These are phyloP conservation scores for Circaetus gallicus DNA, from an alignment of 2,113 vertebrate species.

Conservation along the genomic window DNA sequence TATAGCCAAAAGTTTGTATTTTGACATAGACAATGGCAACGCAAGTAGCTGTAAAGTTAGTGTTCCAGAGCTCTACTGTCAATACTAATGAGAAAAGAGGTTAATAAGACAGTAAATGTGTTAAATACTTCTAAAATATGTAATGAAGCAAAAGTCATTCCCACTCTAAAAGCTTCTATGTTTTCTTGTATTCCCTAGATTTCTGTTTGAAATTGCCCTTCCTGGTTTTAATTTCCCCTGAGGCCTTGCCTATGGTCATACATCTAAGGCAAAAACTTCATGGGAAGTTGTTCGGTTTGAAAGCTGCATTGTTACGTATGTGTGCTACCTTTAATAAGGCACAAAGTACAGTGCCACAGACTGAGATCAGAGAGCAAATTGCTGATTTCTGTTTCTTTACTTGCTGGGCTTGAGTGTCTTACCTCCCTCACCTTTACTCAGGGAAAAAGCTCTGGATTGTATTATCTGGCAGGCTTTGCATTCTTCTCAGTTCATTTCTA, in stretches of 20 bases:
- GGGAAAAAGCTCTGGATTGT: neutral
- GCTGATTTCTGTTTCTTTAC: neutral
- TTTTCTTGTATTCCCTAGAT: neutral
- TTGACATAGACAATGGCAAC: neutral
- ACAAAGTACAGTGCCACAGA: neutral
- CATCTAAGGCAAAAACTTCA: neutral
- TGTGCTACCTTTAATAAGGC: neutral
- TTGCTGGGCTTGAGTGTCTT: neutral
- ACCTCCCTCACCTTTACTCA: neutral
- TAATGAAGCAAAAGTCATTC: neutral
- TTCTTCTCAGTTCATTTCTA: neutral
- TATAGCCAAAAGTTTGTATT: neutral
- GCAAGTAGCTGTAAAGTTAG: neutral
- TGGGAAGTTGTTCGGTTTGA: neutral
- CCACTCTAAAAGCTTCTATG: neutral
- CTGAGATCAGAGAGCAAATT: neutral
- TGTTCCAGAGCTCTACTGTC: neutral
- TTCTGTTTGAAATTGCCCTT: neutral
- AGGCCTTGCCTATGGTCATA: neutral
- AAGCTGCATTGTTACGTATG: fast-evolving
- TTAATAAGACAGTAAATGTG: neutral
- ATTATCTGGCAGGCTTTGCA: neutral
- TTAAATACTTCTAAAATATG: neutral
- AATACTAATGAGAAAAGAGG: neutral
- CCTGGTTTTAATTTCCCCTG: neutral